Evolutionary conservation across 2,888 invertebrate species (phyloP), one percentile per base, ranked within the genome.

Genomic region (Drosophila anceps): DNA sequence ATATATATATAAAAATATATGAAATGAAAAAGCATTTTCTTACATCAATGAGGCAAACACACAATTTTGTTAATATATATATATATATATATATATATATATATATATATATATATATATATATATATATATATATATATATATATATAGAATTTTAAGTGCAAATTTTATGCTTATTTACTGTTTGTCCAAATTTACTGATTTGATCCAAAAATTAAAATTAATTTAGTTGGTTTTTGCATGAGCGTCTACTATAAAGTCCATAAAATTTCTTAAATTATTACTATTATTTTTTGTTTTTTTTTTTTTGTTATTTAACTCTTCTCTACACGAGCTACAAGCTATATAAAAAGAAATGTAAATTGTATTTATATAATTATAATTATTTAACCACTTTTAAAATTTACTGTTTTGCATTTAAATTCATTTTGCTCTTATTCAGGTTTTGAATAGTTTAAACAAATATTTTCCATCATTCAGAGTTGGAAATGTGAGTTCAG

Each of bases 11-110:
- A 29, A 58, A 78, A 31, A 12, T 78, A 57, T 64, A 53, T 65
- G 73, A 64, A 60, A 74, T 72, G 64, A 61, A 39, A 43, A 57
- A 43, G 74, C 74, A 74, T 78, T 74, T 74, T 74, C 44, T 74
- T 53, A 53, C 20, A 37, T 35, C 33, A 37, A 37, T 37, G 37
- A 53, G 53, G 53, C 53, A 54, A n/a, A 29, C n/a, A 27, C 27
- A 35, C 20, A 37, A 27, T 20, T 54, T 12, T 54, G 54, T 54
- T 54, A 29, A 54, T 39, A 39, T n/a, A 20, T 20, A 12, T 24
- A 24, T 24, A 24, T 24, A 24, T 24, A 13, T 20, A 12, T 24
- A 24, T 24, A 24, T 24, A 24, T 24, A 13, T 20, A 54, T 39
- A 39, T n/a, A 20, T 20, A 12, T 24, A 24, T 24, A 24, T 24